Evolutionary conservation across 2,888 invertebrate genomes (phyloP).

Genomic region (Diaphora mendica): DNA sequence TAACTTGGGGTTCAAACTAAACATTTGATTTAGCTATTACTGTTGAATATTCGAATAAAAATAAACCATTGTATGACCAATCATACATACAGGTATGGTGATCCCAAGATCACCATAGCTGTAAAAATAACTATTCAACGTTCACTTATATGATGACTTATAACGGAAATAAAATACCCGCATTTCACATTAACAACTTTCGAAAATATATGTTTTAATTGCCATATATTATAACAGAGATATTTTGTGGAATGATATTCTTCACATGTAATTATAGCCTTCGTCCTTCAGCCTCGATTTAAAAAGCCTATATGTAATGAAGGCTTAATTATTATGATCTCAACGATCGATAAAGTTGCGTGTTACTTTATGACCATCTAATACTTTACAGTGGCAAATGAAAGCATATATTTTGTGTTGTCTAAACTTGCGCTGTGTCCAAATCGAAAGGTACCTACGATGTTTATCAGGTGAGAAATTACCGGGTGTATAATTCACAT

Average conservation of each 20-base stretch:
- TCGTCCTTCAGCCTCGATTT: constrained; percentile 16
- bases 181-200: too few relatives aligned
- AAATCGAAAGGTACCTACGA: background rate
- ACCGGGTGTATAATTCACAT: background rate
- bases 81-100: too few relatives aligned
- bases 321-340: constrained; percentile 35
- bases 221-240: constrained; percentile 9
- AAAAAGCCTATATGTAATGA: constrained; percentile 29
- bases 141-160: too few relatives aligned
- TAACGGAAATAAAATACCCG: too few relatives aligned
- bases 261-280: constrained; percentile 28
- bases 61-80: too few relatives aligned
- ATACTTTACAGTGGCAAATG: constrained; percentile 32
- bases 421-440: background rate
- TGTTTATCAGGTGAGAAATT: background rate
- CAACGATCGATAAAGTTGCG: constrained; percentile 31
- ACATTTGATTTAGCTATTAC: too few relatives aligned
- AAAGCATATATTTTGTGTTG: constrained; percentile 3
- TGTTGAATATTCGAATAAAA: too few relatives aligned
- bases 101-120: too few relatives aligned
- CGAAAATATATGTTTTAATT: background rate
- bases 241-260: constrained; percentile 20
- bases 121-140: too few relatives aligned
- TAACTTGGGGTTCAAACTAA: too few relatives aligned
- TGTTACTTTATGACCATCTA: constrained; percentile 28